Conservation (phyloP, 2,113 vertebrate species). For the Platanista minor region DNA sequence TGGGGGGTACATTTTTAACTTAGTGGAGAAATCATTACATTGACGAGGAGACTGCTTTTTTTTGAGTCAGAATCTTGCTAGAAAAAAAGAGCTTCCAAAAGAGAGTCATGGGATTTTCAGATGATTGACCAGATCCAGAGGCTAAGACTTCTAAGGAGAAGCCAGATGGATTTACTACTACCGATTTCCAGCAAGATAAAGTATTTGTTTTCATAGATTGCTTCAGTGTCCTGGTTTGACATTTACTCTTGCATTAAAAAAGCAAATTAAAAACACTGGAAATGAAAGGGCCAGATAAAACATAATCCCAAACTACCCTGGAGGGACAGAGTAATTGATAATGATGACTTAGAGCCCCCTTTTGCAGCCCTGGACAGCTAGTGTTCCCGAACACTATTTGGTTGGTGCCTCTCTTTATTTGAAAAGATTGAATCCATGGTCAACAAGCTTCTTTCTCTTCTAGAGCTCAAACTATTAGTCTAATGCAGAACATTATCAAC, state of each 20-base stretch:
- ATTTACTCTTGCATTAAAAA: constrained; percentile 64
- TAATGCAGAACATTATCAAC: background rate
- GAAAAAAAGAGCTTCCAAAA: constrained; percentile 22
- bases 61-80: constrained; percentile 40
- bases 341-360: constrained; percentile 8
- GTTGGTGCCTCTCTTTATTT: background rate
- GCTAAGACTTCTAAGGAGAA: constrained; percentile 41
- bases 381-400: background rate
- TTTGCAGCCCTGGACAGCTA: background rate
- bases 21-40: background rate
- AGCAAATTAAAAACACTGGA: constrained; percentile 71
- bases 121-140: constrained; percentile 48
- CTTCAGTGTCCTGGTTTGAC: constrained; percentile 60
- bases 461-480: constrained; percentile 16
- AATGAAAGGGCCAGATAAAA: constrained; percentile 58
- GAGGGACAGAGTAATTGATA: constrained; percentile 42
- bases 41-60: background rate
- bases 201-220: constrained; percentile 59
- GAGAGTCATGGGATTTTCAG: constrained; percentile 29
- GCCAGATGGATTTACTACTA: constrained; percentile 68
- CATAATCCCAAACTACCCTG: constrained; percentile 35
- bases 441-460: constrained; percentile 5
- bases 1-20: background rate
- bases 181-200: constrained; percentile 66
- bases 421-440: background rate